These are phyloP conservation scores for Dendroctonus ponderosae DNA, from an alignment of 1,140 invertebrate genomes.

Conservation along the genomic window DNA sequence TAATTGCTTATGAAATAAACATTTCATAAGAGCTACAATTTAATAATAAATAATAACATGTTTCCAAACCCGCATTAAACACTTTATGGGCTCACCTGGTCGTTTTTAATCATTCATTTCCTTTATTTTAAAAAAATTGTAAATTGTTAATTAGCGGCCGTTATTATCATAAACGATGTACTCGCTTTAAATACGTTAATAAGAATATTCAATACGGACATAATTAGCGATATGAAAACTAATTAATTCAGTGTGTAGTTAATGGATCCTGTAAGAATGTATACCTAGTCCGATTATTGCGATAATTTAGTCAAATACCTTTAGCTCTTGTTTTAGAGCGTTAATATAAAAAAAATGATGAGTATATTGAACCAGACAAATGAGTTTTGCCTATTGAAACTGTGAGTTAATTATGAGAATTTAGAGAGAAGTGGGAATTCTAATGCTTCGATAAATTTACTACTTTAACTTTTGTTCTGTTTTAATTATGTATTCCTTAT, in stretches of 20 bases:
- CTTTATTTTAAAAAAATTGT: slow-evolving; percentile 35
- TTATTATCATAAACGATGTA: slow-evolving; percentile 32
- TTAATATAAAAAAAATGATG: too few species aligned
- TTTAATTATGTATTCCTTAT: too few species aligned
- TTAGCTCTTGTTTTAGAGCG: too few species aligned
- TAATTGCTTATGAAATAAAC: slow-evolving; percentile 32
- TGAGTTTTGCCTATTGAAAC: too few species aligned
- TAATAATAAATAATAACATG: slow-evolving; percentile 43
- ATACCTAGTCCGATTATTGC: too few species aligned
- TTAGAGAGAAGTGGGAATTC: too few species aligned
- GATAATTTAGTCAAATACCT: too few species aligned
- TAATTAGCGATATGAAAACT: slow-evolving; percentile 30
- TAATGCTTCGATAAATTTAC: too few species aligned
- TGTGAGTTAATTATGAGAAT: too few species aligned
- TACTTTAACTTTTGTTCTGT: too few species aligned
- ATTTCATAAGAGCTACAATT: slow-evolving; percentile 40
- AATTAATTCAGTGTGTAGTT: slow-evolving; percentile 31
- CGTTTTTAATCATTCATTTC: slow-evolving; percentile 37
- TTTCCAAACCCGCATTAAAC: slow-evolving; percentile 41
- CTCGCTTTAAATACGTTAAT: slow-evolving; percentile 32
- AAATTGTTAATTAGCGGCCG: slow-evolving; percentile 36
- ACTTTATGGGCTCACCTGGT: slow-evolving; percentile 41
- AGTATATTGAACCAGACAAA: too few species aligned
- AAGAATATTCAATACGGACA: slow-evolving; percentile 32
- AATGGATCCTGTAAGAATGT: slow-evolving; percentile 29